Evolutionary conservation across 2,113 vertebrate species (phyloP).

Genomic region (Aegypius monachus): DNA sequence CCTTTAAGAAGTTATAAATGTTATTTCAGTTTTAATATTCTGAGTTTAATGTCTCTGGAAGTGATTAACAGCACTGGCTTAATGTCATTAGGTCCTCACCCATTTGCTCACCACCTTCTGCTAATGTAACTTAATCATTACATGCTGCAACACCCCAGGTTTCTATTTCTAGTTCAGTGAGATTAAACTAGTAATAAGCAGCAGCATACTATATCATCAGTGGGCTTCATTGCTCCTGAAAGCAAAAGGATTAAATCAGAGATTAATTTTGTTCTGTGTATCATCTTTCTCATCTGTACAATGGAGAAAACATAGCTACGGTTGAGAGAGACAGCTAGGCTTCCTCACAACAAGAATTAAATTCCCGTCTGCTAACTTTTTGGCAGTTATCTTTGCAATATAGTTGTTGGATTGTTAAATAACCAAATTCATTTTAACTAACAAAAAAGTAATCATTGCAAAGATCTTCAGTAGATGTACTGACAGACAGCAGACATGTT

Average conservation of each 20-base stretch:
- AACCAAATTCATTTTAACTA: neutral
- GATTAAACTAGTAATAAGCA: neutral
- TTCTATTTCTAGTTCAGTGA: neutral
- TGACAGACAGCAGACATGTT: neutral
- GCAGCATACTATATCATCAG: neutral
- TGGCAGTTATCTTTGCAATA: neutral
- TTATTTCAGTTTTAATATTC: slow-evolving; percentile 20
- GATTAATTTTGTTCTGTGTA: neutral
- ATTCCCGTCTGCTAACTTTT: neutral
- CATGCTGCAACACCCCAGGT: neutral
- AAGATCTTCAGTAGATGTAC: neutral
- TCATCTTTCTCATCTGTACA: neutral
- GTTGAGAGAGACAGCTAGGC: neutral
- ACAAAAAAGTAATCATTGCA: neutral
- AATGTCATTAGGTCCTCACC: neutral
- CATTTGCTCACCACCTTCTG: neutral
- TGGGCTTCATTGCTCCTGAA: neutral
- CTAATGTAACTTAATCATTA: slow-evolving; percentile 1
- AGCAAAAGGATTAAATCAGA: neutral
- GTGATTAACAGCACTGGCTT: neutral
- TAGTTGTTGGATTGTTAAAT: neutral
- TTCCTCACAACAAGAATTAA: neutral
- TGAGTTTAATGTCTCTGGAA: neutral
- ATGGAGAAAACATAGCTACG: neutral
- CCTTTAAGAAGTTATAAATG: slow-evolving; percentile 31